Conservation (phyloP, 1,140 invertebrate genomes). For the Procambarus virginalis region DNA sequence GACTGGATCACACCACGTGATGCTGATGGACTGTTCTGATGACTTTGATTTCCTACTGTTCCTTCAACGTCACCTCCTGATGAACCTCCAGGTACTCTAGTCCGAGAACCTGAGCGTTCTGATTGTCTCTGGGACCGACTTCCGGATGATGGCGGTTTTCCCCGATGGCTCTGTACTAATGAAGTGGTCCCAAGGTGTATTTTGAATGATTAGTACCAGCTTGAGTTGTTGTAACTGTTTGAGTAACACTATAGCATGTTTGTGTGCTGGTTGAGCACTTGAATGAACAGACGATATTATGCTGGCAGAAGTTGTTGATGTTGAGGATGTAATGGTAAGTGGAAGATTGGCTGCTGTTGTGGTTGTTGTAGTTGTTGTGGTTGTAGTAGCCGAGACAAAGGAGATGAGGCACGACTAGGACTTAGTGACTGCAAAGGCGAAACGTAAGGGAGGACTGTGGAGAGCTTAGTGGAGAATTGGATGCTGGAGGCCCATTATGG, state of each 20-base stretch:
- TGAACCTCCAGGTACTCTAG: slow-evolving; percentile 34
- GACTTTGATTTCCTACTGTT: too few relatives aligned
- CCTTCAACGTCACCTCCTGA: slow-evolving; percentile 19
- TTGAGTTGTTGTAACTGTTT: not conserved
- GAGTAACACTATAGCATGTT: slow-evolving; percentile 20
- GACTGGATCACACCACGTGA: too few relatives aligned
- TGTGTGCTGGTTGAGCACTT: slow-evolving; percentile 33
- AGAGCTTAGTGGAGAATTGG: too few relatives aligned
- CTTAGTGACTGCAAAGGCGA: too few relatives aligned
- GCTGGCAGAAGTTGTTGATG: slow-evolving; percentile 9
- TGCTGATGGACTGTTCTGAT: too few relatives aligned
- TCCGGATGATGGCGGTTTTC: slow-evolving; percentile 47
- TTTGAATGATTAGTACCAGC: not conserved
- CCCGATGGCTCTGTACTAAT: slow-evolving; percentile 19
- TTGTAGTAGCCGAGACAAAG: too few relatives aligned
- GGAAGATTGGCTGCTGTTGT: slow-evolving; percentile 51
- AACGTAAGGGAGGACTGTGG: too few relatives aligned
- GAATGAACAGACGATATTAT: slow-evolving; percentile 5
- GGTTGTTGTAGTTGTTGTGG: too few relatives aligned
- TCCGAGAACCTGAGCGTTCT: slow-evolving; percentile 43
- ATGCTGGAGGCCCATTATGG: too few relatives aligned
- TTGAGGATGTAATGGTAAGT: slow-evolving; percentile 28
- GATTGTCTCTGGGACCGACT: slow-evolving; percentile 45
- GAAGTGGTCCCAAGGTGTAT: slow-evolving; percentile 13
- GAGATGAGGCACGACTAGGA: too few relatives aligned